Conservation (phyloP, 2,113 vertebrate genomes). For the Nannobrachium achirus region DNA sequence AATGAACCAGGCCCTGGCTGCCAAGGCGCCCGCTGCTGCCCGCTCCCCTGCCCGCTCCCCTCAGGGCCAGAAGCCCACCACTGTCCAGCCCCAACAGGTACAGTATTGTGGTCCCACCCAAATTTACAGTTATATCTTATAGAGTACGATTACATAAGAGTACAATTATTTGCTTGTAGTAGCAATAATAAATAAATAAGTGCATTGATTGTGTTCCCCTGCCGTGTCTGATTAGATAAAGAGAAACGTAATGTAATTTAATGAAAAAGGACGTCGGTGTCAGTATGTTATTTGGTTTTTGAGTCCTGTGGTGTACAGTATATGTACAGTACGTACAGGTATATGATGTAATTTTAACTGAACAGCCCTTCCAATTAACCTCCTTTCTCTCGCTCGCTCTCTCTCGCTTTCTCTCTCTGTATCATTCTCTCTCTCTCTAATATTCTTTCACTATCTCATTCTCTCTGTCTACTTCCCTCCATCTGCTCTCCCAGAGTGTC, state of each 20-base stretch:
- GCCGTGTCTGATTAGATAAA: no score
- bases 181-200: no score
- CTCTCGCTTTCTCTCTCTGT: not conserved
- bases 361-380: not conserved
- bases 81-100: conserved; percentile 94
- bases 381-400: not conserved
- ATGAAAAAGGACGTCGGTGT: not conserved
- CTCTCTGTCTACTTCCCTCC: conserved; percentile 11
- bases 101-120: no score
- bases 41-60: conserved; percentile 83
- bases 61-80: conserved; percentile 84
- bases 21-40: conserved; percentile 72
- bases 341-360: not conserved
- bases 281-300: not conserved
- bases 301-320: no score
- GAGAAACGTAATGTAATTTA: no score
- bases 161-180: no score
- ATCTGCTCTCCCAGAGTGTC: conserved; percentile 77
- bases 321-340: no score
- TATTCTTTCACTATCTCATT: no score
- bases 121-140: no score
- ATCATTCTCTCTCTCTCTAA: not conserved
- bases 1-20: conserved; percentile 86
- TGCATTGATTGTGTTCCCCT: no score
- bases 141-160: no score